phyloP scores from a whole-genome alignment of 2,797 vertebrate genomes.

The Acrossocheilus fasciatus region DNA sequence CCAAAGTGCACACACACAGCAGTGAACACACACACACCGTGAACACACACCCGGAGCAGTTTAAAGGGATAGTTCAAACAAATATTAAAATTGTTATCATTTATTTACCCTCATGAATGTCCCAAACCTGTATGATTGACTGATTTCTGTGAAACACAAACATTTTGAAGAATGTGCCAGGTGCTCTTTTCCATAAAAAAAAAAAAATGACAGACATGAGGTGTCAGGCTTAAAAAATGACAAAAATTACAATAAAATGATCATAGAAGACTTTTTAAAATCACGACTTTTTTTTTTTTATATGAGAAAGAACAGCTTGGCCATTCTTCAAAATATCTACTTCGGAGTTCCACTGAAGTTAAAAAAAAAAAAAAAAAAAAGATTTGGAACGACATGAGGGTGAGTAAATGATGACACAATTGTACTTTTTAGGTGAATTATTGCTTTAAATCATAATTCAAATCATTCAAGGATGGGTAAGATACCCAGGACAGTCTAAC shows the following conservation, averaged over 20 bases:
- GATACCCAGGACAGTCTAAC: not conserved
- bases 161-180: not conserved
- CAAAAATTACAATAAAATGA: not conserved
- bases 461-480: slow-evolving; percentile 3
- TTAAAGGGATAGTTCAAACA: slow-evolving; percentile 39
- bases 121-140: not conserved
- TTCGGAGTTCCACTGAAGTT: not conserved
- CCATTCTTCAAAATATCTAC: not conserved
- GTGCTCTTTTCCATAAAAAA: not conserved
- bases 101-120: not conserved
- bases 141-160: not conserved
- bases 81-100: not conserved
- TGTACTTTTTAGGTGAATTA: not conserved
- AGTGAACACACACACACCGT: too few relatives aligned
- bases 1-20: too few relatives aligned
- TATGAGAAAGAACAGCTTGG: not conserved
- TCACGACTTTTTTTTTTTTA: not conserved
- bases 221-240: not conserved
- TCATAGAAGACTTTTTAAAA: not conserved
- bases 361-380: not conserved
- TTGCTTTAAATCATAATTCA: slow-evolving; percentile 1
- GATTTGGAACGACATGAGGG: not conserved
- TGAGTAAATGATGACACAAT: not conserved
- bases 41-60: too few relatives aligned
- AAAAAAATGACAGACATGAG: not conserved